Conservation (phyloP, 1,140 invertebrate species). For the Drosophila trapezifrons region DNA sequence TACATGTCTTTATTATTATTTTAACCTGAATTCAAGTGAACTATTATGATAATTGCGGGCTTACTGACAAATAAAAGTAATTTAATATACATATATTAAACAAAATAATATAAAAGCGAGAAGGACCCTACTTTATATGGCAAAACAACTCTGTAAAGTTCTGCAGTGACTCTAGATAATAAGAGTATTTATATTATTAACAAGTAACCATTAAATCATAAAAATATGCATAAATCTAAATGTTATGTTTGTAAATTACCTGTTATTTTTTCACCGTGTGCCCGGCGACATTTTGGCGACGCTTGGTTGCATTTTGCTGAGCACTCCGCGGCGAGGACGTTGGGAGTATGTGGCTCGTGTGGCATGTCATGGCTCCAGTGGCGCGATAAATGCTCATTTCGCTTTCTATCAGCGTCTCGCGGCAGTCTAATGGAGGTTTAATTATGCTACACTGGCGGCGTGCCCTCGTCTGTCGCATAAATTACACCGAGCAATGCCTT, state of each 20-base stretch:
- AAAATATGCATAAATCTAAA: neutral
- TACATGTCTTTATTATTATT: neutral
- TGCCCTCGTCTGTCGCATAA: slow-evolving; percentile 72
- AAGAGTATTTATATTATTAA: neutral
- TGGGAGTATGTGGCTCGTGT: slow-evolving; percentile 34
- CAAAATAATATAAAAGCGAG: neutral
- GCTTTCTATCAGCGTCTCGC: slow-evolving; percentile 72
- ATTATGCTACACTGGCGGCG: slow-evolving; percentile 57
- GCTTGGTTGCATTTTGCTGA: slow-evolving; percentile 68
- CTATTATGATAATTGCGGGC: neutral
- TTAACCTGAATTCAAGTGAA: neutral
- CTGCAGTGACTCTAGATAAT: neutral
- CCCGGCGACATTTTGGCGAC: slow-evolving; percentile 52
- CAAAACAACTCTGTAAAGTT: too few relatives aligned
- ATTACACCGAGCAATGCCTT: slow-evolving; percentile 60
- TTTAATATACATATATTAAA: too few relatives aligned
- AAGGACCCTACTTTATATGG: neutral
- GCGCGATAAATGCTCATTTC: slow-evolving; percentile 77
- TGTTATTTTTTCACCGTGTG: slow-evolving; percentile 14
- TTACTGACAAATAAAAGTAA: too few relatives aligned
- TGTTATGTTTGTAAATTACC: neutral
- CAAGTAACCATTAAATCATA: neutral
- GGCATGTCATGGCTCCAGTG: slow-evolving; percentile 66
- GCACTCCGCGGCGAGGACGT: slow-evolving; percentile 17
- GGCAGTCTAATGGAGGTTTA: slow-evolving; percentile 75